Evolutionary conservation across 2,888 invertebrate genomes (phyloP).

Genomic region (Pyrochroa serraticornis): DNA sequence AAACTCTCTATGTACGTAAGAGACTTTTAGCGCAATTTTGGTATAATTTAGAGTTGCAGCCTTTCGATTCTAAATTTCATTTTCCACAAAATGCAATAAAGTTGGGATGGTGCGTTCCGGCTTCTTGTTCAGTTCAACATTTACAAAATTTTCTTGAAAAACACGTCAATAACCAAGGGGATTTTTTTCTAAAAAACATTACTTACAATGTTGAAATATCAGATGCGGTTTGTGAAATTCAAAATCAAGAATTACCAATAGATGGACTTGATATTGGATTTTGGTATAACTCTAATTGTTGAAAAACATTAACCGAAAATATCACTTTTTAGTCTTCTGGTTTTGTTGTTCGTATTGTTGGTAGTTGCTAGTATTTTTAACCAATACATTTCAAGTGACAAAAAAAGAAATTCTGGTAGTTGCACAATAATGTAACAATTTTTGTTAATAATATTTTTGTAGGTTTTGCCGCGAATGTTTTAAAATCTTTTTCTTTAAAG

Average conservation of each 20-base stretch:
- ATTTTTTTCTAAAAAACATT: conserved; percentile 44
- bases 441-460: too few relatives aligned
- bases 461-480: neutral
- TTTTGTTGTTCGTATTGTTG: neutral
- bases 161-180: conserved; percentile 37
- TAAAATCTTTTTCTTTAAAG: neutral
- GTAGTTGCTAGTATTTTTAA: neutral
- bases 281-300: neutral
- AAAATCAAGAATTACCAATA: neutral
- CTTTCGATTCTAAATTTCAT: neutral
- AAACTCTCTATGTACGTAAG: neutral
- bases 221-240: neutral
- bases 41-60: neutral
- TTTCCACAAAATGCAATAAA: conserved; percentile 37
- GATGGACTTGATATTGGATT: neutral
- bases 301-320: too few relatives aligned
- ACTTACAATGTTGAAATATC: neutral
- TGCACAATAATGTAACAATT: neutral
- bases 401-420: too few relatives aligned
- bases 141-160: conserved; percentile 37
- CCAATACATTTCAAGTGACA: neutral
- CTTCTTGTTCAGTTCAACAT: conserved; percentile 40
- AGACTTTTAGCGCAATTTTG: neutral
- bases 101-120: conserved; percentile 45
- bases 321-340: neutral